Evolutionary conservation across 2,797 vertebrate species (phyloP).

Genomic region (Schizopygopsis malacanthus): DNA sequence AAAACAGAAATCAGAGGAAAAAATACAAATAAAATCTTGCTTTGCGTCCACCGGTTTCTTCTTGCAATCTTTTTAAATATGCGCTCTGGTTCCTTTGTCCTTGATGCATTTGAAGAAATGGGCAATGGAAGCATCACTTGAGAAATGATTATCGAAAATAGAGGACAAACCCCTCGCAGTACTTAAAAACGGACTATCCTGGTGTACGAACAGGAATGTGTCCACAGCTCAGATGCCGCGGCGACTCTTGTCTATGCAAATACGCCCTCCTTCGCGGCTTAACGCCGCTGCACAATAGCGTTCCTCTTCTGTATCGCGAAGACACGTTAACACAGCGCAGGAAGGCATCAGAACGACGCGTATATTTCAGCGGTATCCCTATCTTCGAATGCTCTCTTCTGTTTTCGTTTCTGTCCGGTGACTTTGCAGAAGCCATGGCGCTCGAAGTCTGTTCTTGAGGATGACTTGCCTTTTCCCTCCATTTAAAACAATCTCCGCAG

Average conservation of each 20-base stretch:
- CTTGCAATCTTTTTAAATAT: constrained; percentile 70
- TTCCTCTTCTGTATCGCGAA: constrained; percentile 44
- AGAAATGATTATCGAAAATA: constrained; percentile 16
- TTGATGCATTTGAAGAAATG: constrained; percentile 16
- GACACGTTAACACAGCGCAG: constrained; percentile 36
- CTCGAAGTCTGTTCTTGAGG: constrained; percentile 38
- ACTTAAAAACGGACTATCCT: constrained; percentile 45
- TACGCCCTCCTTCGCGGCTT: constrained; percentile 52
- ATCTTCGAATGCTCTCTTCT: constrained; percentile 12
- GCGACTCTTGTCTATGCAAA: constrained; percentile 54
- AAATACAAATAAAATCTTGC: constrained; percentile 60
- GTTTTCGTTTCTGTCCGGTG: constrained; percentile 42
- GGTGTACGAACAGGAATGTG: constrained; percentile 41
- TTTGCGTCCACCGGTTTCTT: constrained; percentile 73
- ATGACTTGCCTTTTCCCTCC: constrained; percentile 59
- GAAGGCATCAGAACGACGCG: constrained; percentile 30
- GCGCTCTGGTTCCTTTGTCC: constrained; percentile 64
- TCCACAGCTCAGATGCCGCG: constrained; percentile 49
- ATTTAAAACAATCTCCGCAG: constrained; percentile 69
- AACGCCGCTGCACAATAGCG: constrained; percentile 35
- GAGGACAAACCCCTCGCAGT: neutral
- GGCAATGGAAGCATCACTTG: constrained; percentile 17
- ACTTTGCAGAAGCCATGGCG: constrained; percentile 43
- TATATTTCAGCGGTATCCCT: constrained; percentile 13
- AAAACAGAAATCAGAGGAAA: neutral